These are phyloP conservation scores for Zapornia atra DNA, from an alignment of 2,113 vertebrate species.

Conservation along the genomic window DNA sequence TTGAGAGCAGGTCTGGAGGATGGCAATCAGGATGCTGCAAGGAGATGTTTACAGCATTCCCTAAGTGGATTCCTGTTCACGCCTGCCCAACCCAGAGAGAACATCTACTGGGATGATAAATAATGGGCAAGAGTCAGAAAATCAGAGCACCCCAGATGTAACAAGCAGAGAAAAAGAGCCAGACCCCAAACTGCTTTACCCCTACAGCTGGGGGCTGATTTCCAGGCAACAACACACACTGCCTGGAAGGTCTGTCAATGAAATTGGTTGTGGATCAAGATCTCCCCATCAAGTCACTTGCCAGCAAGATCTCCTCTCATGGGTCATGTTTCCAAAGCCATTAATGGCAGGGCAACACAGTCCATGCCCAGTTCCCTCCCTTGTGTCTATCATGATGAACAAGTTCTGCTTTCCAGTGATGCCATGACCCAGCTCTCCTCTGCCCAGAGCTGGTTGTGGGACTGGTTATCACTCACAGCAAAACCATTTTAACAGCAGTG, in stretches of 20 bases:
- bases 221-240: not conserved
- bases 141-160: not conserved
- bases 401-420: not conserved
- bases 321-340: constrained; percentile 1
- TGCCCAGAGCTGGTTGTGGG: not conserved
- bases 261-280: not conserved
- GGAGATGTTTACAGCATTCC: not conserved
- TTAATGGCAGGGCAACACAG: not conserved
- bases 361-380: not conserved
- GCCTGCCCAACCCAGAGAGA: not conserved
- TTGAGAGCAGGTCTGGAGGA: not conserved
- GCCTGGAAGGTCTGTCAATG: not conserved
- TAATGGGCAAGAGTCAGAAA: not conserved
- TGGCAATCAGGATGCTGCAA: not conserved
- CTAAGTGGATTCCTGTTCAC: not conserved
- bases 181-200: not conserved
- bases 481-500: not conserved
- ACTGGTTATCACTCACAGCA: not conserved
- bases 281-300: not conserved
- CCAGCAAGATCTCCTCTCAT: not conserved
- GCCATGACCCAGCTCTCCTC: not conserved
- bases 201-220: not conserved
- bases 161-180: not conserved
- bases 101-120: not conserved
- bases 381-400: not conserved